Evolutionary conservation across 1,140 invertebrate genomes (phyloP), one percentile per base, ranked within the genome.

Genomic region (Elysia chlorotica): DNA sequence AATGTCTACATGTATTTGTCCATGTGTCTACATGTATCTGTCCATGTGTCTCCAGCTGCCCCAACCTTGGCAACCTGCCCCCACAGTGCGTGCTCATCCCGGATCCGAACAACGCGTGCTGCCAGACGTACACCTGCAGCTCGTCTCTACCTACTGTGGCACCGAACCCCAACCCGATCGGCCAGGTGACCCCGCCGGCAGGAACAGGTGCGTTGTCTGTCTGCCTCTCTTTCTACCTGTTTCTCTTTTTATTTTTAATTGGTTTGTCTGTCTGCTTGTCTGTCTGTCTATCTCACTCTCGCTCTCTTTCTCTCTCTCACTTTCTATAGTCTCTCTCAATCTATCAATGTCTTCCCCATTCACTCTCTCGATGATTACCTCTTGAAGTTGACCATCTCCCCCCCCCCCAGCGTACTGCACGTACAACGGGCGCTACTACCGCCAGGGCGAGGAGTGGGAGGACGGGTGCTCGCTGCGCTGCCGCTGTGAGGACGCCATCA

Each of bases 381-480:
- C n/a, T n/a, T n/a, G n/a, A n/a, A n/a, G n/a, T n/a, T n/a, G n/a
- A n/a, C n/a, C n/a, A n/a, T 21, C 41, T 14, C 41, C 41, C 41
- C 41, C 41, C 41, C 41, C 41, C 41, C 41, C 41, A 14, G 82
- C 76, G 65, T 78, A 74, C 59, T 83, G 82, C 68, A 76, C 81
- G 56, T 84, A 82, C 71, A 80, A 80, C 57, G 79, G 76, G 19
- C 69, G 72, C 2, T 78, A 80, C 28, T 84, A 83, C 73, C 65
- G 71, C 23, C 80, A 83, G 65, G 83, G 83, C 30, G 78, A 82
- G 54, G 66, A 77, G 48, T 84, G 83, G 83, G 71, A 75, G 35
- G 83, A 84, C 67, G 83, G 80, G 10, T 84, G 83, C 59, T 74
- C 75, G 35, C 81, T 77, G 65, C 77, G 74, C 57, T 84, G 83